Percentiles rank a stretch among this genome's conserved stretches.
Conservation (phyloP, 2,113 vertebrate species). For the Sebastes fasciatus region DNA sequence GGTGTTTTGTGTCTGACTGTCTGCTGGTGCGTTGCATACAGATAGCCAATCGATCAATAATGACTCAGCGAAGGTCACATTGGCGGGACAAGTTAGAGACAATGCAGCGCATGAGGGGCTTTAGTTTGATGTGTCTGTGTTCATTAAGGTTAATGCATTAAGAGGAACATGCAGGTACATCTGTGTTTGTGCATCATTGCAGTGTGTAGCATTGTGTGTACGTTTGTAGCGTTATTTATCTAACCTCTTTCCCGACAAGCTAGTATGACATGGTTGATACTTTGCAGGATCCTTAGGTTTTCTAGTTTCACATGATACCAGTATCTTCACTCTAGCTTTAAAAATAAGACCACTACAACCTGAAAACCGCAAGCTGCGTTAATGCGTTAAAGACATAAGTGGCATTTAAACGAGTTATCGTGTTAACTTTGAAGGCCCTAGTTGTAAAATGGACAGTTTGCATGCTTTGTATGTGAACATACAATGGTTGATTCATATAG, state of each 20-base stretch:
- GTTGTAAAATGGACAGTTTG: not conserved
- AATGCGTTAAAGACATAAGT: too few species aligned
- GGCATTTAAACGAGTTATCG: too few species aligned
- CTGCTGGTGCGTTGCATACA: constrained; percentile 48
- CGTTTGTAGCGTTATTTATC: too few species aligned
- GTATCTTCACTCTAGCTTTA: too few species aligned
- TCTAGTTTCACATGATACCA: too few species aligned
- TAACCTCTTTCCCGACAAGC: too few species aligned
- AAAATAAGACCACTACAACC: too few species aligned
- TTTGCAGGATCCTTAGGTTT: too few species aligned
- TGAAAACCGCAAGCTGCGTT: too few species aligned
- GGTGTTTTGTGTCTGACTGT: constrained; percentile 10
- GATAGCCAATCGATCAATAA: constrained; percentile 61
- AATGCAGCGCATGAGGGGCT: not conserved
- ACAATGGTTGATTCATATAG: not conserved
- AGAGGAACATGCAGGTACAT: not conserved
- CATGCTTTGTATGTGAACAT: not conserved
- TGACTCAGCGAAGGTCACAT: constrained; percentile 32
- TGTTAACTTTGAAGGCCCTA: too few species aligned
- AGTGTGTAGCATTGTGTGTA: not conserved
- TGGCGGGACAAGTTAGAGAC: not conserved
- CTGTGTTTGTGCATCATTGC: not conserved
- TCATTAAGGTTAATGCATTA: not conserved
- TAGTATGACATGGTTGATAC: too few species aligned
- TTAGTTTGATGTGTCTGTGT: not conserved